Evolutionary conservation across 2,797 vertebrate species (phyloP), one percentile per base, ranked within the genome.

Genomic region (Catostomus latipinnis): DNA sequence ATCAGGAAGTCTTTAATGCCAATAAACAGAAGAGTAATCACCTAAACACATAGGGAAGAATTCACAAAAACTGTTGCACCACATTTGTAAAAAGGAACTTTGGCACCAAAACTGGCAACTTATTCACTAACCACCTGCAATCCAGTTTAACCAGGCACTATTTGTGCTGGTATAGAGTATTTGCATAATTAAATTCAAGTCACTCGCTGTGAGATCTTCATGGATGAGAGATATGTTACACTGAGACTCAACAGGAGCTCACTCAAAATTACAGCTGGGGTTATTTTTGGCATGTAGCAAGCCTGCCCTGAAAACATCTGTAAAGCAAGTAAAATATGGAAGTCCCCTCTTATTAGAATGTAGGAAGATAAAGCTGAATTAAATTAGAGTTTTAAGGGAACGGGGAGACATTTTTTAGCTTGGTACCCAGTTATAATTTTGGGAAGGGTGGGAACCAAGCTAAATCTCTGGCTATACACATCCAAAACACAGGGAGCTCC

Each of bases 331-430:
- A 61, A 69, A 81, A 60, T 60, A 52, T 61, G 56, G 80, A 81
- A 81, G 83, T 71, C 63, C 83, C 65, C 78, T 88, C 83, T 90
- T 89, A 90, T 91, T 92, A 91, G 80, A 85, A 81, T 82, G 61
- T 46, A 83, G 83, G 84, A 82, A 76, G 50, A 76, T 58, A 70
- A 65, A 72, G 74, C 10, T 45, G 86, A 85, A 71, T 52, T 74
- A 72, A 77, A 81, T 75, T 18, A 68, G 34, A 34, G 74, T 74
- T 75, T 65, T 58, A 50, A 49, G 16, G 68, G 71, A 71, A 71
- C 54, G 43, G 34, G 56, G 63, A 70, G 70, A 57, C 56, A 69
- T 66, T 75, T 80, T 78, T 85, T 79, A 76, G 77, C 71, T 76
- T 76, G 57, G 62, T 78, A 77, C 70, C 83, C 67, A 85, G 83